phyloP scores from a whole-genome alignment of 2,113 vertebrate species.

The Rhizomys pruinosus region DNA sequence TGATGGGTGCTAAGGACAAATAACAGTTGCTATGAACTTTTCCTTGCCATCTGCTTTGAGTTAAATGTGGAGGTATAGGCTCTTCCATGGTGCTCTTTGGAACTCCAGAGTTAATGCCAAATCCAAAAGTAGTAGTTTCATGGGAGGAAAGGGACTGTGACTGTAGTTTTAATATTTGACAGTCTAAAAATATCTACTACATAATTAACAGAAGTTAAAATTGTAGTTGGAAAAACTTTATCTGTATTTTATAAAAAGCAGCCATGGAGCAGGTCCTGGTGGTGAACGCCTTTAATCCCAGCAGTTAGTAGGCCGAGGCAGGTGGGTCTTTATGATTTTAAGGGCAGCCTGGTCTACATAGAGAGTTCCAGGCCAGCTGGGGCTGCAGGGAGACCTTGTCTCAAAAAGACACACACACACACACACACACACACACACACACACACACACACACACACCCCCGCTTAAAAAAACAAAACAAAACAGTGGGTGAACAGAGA shows the following conservation, averaged over 20 bases:
- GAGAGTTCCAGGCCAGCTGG: too few relatives aligned
- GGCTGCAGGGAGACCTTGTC: too few relatives aligned
- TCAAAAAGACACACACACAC: too few relatives aligned
- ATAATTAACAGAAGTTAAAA: neutral
- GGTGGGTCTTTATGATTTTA: too few relatives aligned
- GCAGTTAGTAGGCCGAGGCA: too few relatives aligned
- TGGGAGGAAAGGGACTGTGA: neutral
- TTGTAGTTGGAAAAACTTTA: constrained; percentile 3
- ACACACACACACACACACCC: too few relatives aligned
- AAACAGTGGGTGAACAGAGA: neutral
- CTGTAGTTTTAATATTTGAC: constrained; percentile 10
- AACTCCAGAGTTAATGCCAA: neutral
- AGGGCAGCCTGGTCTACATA: too few relatives aligned
- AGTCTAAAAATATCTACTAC: neutral
- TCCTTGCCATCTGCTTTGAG: neutral
- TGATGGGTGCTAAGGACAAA: constrained; percentile 19
- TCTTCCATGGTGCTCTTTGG: neutral
- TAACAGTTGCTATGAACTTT: constrained; percentile 7
- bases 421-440: too few relatives aligned
- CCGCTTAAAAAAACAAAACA: too few relatives aligned
- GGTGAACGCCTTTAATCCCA: too few relatives aligned
- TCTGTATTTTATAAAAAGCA: neutral
- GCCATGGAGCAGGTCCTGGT: too few relatives aligned
- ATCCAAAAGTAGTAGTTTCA: neutral
- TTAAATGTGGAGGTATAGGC: constrained; percentile 23